Evolutionary conservation across 2,797 vertebrate genomes (phyloP).

Genomic region (Adelosebastes latens): DNA sequence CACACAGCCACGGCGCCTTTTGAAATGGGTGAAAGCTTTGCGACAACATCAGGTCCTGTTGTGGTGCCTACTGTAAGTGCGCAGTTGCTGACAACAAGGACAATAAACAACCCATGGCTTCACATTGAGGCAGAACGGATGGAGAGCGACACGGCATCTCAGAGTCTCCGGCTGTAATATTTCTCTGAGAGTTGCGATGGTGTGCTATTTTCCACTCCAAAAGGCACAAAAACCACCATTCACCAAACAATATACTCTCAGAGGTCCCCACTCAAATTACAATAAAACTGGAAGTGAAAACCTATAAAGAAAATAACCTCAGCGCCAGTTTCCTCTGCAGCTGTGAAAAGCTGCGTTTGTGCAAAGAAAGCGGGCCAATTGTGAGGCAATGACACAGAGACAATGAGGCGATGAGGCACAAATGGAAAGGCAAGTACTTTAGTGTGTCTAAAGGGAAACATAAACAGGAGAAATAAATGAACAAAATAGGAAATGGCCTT

Average conservation of each 20-base stretch:
- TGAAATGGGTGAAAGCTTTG: conserved; percentile 53
- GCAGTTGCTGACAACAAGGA: conserved; percentile 52
- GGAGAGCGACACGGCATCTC: conserved; percentile 46
- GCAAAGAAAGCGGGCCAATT: background rate
- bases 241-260: conserved; percentile 43
- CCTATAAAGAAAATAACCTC: conserved; percentile 43
- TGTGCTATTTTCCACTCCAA: conserved; percentile 73
- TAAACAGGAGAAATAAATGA: conserved; percentile 15
- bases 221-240: conserved; percentile 51
- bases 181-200: conserved; percentile 54
- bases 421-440: background rate
- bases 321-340: conserved; percentile 3
- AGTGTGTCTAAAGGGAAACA: conserved; percentile 13
- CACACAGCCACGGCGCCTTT: conserved; percentile 2
- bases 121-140: conserved; percentile 58
- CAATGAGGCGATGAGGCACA: conserved; percentile 9
- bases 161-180: conserved; percentile 55
- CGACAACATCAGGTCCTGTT: conserved; percentile 49
- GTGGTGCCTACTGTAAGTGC: conserved; percentile 41
- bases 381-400: background rate
- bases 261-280: conserved; percentile 49
- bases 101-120: conserved; percentile 57
- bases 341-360: conserved; percentile 1
- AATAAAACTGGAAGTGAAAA: conserved; percentile 46
- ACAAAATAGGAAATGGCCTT: background rate